A percentile compares a stretch with the other conserved stretches of the same genome.
Conservation (phyloP, 2,888 invertebrate genomes). For the Dryobota labecula region DNA sequence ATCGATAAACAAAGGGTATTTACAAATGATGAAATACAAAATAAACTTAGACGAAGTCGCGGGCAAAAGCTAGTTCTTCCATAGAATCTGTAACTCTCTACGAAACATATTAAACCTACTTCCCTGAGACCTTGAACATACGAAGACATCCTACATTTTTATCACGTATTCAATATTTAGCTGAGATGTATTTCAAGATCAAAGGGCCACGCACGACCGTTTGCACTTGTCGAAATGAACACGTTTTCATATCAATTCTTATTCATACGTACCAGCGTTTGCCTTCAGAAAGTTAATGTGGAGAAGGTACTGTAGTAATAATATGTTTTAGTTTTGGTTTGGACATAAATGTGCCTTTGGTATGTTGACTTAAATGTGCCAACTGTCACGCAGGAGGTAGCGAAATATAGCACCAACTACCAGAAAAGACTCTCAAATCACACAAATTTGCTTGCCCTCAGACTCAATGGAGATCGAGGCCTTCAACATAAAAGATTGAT, state of each 20-base stretch:
- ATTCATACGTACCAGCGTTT: conserved; percentile 66
- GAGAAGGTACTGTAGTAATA: background rate
- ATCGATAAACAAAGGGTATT: no score
- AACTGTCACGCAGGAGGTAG: no score
- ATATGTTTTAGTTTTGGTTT: conserved; percentile 6
- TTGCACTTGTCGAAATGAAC: conserved; percentile 65
- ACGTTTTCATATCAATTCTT: conserved; percentile 70
- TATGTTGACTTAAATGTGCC: no score
- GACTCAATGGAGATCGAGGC: no score
- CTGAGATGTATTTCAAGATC: conserved; percentile 70
- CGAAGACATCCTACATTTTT: conserved; percentile 42
- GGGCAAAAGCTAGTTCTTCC: background rate
- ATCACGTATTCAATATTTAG: conserved; percentile 75
- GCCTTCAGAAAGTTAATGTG: conserved; percentile 53
- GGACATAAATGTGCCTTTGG: no score
- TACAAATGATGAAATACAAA: background rate
- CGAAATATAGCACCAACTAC: no score
- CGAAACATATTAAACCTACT: background rate
- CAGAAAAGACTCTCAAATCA: no score
- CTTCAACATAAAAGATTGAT: no score
- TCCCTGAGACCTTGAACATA: conserved; percentile 8
- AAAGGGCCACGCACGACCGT: conserved; percentile 66
- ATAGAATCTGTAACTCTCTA: background rate
- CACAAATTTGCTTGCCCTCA: no score
- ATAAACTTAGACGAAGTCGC: background rate